These are phyloP conservation scores for Myotis pilosus DNA, from an alignment of 2,797 vertebrate genomes.

Conservation along the genomic window DNA sequence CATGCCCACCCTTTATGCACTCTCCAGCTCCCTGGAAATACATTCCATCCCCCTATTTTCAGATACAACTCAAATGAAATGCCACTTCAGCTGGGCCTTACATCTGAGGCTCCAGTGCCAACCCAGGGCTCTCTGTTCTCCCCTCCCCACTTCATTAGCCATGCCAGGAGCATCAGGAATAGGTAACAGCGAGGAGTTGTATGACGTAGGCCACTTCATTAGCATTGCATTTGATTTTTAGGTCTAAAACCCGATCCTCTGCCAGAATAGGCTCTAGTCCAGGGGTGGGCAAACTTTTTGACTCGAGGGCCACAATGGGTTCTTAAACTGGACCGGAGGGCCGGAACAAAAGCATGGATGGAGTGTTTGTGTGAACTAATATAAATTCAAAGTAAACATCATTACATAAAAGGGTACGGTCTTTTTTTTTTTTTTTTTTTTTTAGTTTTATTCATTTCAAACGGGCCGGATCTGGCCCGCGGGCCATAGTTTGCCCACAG, in stretches of 20 bases:
- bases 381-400: too few relatives aligned
- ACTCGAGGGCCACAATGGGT: too few relatives aligned
- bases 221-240: background rate
- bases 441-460: too few relatives aligned
- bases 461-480: too few relatives aligned
- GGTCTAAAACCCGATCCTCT: background rate
- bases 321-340: too few relatives aligned
- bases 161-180: background rate
- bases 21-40: background rate
- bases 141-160: background rate
- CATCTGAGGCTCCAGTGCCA: background rate
- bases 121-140: background rate
- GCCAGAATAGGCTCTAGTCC: background rate
- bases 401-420: too few relatives aligned
- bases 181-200: background rate
- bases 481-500: too few relatives aligned
- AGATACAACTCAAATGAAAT: background rate
- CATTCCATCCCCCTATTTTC: background rate
- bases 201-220: background rate
- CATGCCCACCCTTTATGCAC: rapidly evolving
- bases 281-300: too few relatives aligned
- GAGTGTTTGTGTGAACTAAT: too few relatives aligned
- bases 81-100: background rate
- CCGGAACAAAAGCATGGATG: too few relatives aligned
- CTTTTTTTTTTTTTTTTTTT: too few relatives aligned